Evolutionary conservation across 1,140 invertebrate genomes (phyloP), one percentile per base, ranked within the genome.

Genomic region (Berghia stephanieae): DNA sequence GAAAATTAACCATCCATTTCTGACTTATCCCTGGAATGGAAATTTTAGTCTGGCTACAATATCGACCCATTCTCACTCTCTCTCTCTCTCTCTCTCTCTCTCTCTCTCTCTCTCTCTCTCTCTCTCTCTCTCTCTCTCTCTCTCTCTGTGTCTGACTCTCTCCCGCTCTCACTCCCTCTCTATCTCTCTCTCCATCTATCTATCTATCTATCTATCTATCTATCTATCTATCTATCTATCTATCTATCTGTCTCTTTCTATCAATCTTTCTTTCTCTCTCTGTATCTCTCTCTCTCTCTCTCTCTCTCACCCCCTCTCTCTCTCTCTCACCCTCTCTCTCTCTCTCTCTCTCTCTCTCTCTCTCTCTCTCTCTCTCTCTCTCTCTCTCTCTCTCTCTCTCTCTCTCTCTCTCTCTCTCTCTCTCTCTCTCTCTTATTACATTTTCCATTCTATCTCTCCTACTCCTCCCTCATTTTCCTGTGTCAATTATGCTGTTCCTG

Each of bases 91-190:
- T 69, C 3, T 69, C 67, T 42, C 34, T 69, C 67, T 69, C 3
- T 69, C 67, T 63, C 3, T 69, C 67, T 69, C 36, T 69, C 67
- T 69, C 34, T 69, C 4, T 69, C 34, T 69, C 67, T 69, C 34
- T 69, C 67, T 69, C 67, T 42, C 2, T 40, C 36, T 69, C 36
- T 43, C 67, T 42, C 67, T 42, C 34, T 69, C 34, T 69, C 4
- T 40, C 67, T 69, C 67, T 42, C 10, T 63, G 27, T 31, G 8
- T 63, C 57, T n/a, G n/a, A n/a, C n/a, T n/a, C n/a, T n/a, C n/a
- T n/a, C n/a, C n/a, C n/a, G n/a, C n/a, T 57, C 31, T n/a, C 3
- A 34, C 57, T 31, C n/a, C 38, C 57, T 6, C 2, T 63, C 57
- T 63, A 27, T 63, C 10, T 63, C 57, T 63, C n/a, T 63, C 57